These are phyloP conservation scores for Tiphia femorata DNA, from an alignment of 2,888 invertebrate species.

Conservation along the genomic window DNA sequence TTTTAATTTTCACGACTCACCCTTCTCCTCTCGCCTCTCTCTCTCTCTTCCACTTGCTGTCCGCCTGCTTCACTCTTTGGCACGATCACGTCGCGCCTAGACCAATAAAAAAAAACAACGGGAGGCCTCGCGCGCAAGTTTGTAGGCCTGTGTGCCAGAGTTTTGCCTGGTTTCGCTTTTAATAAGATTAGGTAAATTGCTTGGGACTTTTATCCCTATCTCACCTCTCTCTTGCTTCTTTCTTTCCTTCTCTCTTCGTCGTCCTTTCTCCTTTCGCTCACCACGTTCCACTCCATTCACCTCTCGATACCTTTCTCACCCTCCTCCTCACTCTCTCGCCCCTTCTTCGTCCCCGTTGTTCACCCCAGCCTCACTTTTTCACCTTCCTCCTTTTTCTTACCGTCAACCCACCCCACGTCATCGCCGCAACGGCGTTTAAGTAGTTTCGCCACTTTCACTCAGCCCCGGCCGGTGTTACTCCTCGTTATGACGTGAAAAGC, in stretches of 20 bases:
- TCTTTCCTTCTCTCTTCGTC: neutral
- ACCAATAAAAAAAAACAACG: no score
- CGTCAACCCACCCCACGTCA: no score
- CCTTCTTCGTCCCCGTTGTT: neutral
- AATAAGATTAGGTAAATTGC: constrained; percentile 16
- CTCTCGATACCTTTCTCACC: neutral
- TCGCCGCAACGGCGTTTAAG: no score
- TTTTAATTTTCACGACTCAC: constrained; percentile 38
- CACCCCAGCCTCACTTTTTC: neutral
- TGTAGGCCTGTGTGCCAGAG: no score
- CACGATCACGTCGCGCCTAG: no score
- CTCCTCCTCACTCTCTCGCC: neutral
- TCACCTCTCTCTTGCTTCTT: neutral
- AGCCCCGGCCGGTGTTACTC: no score
- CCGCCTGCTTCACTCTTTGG: no score
- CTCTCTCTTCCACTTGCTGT: neutral
- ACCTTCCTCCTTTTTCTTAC: neutral
- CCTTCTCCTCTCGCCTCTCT: neutral
- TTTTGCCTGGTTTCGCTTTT: constrained; percentile 4
- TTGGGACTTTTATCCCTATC: neutral
- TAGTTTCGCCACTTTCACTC: no score
- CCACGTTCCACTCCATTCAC: neutral
- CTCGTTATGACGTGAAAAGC: no score
- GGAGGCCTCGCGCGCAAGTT: no score
- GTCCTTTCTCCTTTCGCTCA: neutral